phyloP scores from a whole-genome alignment of 2,888 invertebrate genomes.

The Epirrita christyi region DNA sequence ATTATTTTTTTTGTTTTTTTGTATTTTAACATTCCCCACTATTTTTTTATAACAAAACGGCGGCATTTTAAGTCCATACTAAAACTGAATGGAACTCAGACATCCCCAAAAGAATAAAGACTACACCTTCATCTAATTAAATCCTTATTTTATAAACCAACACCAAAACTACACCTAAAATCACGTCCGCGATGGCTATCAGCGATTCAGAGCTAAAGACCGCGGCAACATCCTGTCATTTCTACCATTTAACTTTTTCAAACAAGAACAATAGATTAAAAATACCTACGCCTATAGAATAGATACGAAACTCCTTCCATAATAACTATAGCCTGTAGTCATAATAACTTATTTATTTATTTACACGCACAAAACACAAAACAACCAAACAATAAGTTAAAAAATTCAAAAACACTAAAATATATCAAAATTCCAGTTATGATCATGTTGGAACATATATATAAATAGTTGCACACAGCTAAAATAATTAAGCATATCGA shows the following conservation, averaged over 20 bases:
- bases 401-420: no score
- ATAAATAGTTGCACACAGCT: no score
- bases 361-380: no score
- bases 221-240: conserved; percentile 70
- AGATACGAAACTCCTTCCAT: conserved; percentile 16
- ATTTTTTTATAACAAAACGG: not conserved
- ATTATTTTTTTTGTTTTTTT: not conserved
- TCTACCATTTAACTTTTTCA: conserved; percentile 63
- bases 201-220: conserved; percentile 57
- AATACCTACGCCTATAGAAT: not conserved
- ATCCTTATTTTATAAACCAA: conserved; percentile 35
- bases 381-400: no score
- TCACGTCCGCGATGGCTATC: conserved; percentile 64
- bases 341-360: no score
- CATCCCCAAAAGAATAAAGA: conserved; percentile 10
- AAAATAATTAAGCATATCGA: no score
- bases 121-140: conserved; percentile 20
- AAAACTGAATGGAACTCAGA: conserved; percentile 24
- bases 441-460: no score
- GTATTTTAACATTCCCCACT: not conserved
- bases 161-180: conserved; percentile 50
- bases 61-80: not conserved
- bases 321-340: no score
- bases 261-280: conserved; percentile 28
- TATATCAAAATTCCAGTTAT: no score